Conservation (phyloP, 2,797 vertebrate species). For the Myripristis murdjan region DNA sequence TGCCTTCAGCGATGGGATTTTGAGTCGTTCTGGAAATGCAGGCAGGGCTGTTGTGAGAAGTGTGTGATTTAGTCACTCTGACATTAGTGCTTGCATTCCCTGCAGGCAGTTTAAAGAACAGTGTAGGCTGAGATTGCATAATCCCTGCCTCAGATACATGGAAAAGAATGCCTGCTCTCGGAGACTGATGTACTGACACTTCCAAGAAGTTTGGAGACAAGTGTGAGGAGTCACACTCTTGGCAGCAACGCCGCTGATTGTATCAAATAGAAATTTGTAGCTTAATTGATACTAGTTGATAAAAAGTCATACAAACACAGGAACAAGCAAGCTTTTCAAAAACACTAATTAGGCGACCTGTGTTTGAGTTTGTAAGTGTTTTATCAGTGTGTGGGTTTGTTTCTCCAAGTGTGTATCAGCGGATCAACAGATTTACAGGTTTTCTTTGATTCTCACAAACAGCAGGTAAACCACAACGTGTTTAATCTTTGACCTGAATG, state of each 20-base stretch:
- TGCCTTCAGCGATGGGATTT: constrained; percentile 57
- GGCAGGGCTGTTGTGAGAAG: constrained; percentile 45
- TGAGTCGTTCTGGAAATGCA: constrained; percentile 45
- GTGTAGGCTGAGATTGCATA: constrained; percentile 79
- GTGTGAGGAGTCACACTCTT: constrained; percentile 62
- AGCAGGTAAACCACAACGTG: not conserved
- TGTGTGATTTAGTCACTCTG: constrained; percentile 63
- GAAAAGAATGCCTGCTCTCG: constrained; percentile 69
- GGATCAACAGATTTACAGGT: too few relatives aligned
- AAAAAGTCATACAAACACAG: constrained; percentile 55
- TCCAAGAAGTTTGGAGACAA: constrained; percentile 65
- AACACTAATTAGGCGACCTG: not conserved
- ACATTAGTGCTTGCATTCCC: constrained; percentile 68
- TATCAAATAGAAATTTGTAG: constrained; percentile 71
- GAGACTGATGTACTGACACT: constrained; percentile 69
- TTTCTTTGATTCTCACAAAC: not conserved
- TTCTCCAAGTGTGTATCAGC: constrained; percentile 3
- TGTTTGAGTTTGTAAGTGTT: constrained; percentile 20
- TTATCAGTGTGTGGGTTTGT: constrained; percentile 17
- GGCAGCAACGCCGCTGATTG: constrained; percentile 59
- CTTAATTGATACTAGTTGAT: constrained; percentile 74
- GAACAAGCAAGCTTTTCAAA: constrained; percentile 46
- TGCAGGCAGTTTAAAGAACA: constrained; percentile 66
- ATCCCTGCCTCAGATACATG: constrained; percentile 69
- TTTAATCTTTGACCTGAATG: not conserved